These are phyloP conservation scores for Paralichthys olivaceus DNA, from an alignment of 2,113 vertebrate genomes.

Conservation along the genomic window DNA sequence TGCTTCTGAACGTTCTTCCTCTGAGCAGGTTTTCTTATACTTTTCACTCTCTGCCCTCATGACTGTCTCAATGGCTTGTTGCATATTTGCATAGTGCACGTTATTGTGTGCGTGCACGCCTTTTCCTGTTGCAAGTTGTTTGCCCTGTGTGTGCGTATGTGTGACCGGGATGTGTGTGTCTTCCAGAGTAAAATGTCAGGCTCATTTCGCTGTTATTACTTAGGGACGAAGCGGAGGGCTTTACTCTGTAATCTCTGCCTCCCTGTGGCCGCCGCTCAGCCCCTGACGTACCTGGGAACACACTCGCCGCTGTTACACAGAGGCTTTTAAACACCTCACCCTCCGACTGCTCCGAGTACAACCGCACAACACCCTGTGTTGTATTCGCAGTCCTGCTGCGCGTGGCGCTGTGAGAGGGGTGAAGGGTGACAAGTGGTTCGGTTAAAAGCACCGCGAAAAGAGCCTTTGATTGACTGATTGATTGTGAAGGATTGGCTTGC, in stretches of 20 bases:
- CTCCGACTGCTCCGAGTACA: slow-evolving; percentile 58
- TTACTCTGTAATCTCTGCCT: slow-evolving; percentile 73
- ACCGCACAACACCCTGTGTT: slow-evolving; percentile 50
- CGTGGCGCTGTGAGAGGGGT: slow-evolving; percentile 30
- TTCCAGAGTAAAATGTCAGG: slow-evolving; percentile 79
- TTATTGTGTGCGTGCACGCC: background rate
- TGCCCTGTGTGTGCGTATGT: slow-evolving; percentile 29
- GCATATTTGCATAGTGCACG: background rate
- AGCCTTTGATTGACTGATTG: slow-evolving; percentile 72
- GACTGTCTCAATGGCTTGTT: background rate
- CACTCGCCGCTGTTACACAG: slow-evolving; percentile 1
- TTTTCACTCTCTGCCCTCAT: no score
- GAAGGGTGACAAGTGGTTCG: slow-evolving; percentile 66
- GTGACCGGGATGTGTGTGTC: slow-evolving; percentile 33
- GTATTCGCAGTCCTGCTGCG: slow-evolving; percentile 51
- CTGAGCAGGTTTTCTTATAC: no score
- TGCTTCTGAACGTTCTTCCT: no score
- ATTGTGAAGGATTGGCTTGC: slow-evolving; percentile 62
- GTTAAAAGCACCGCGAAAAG: slow-evolving; percentile 69
- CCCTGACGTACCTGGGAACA: slow-evolving; percentile 55
- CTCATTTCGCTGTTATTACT: slow-evolving; percentile 81
- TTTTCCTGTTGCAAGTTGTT: background rate
- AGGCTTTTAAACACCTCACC: slow-evolving; percentile 67
- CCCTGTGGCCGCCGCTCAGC: slow-evolving; percentile 57
- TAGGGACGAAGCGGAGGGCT: slow-evolving; percentile 75